phyloP scores from a whole-genome alignment of 2,797 vertebrate genomes.

The Rhabdomys pumilio region DNA sequence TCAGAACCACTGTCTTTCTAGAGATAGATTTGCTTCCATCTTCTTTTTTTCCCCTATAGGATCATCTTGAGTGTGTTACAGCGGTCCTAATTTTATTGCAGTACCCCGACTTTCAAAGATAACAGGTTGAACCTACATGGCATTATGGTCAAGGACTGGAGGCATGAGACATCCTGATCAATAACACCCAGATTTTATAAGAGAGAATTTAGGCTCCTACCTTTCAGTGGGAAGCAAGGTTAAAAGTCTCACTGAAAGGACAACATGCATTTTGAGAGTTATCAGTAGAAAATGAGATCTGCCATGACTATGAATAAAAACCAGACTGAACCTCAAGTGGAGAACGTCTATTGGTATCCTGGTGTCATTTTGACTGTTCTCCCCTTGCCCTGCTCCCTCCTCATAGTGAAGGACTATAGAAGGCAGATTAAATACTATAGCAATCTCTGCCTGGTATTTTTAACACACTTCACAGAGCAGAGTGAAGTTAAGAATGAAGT shows the following conservation, averaged over 20 bases:
- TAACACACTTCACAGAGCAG: constrained; percentile 58
- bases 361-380: background rate
- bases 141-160: background rate
- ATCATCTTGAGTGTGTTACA: background rate
- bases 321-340: background rate
- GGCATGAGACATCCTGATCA: background rate
- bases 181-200: background rate
- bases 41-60: background rate
- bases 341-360: background rate
- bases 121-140: background rate
- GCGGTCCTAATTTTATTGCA: rapidly evolving
- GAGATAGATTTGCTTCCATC: background rate
- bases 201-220: background rate
- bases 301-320: background rate
- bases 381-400: rapidly evolving
- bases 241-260: constrained; percentile 29
- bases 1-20: background rate
- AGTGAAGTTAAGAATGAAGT: constrained; percentile 61
- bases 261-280: background rate
- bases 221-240: background rate
- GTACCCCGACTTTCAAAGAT: background rate
- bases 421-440: background rate
- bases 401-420: background rate
- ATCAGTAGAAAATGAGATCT: background rate
- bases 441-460: constrained; percentile 41